Conservation (phyloP, 2,113 vertebrate species). For the Brevimyrus niger region DNA sequence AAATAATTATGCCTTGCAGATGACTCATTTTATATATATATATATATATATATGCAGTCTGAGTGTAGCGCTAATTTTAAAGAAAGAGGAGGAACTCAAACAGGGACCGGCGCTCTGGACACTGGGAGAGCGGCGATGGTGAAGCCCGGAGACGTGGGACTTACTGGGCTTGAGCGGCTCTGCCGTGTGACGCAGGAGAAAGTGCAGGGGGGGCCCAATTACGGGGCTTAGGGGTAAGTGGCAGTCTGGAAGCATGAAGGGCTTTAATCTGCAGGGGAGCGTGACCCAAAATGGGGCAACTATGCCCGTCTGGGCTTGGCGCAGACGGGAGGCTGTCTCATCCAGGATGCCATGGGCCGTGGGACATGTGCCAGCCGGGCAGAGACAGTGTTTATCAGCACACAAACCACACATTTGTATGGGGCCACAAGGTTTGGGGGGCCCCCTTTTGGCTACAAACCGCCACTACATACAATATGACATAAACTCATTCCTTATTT, state of each 20-base stretch:
- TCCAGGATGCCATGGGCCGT: not conserved
- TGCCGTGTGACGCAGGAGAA: not conserved
- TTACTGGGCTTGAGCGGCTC: not conserved
- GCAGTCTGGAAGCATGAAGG: conserved; percentile 1
- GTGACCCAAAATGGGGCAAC: not conserved
- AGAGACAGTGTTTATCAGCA: not conserved
- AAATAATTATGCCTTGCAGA: conserved; percentile 21
- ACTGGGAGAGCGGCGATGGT: not conserved
- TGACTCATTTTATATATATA: not conserved
- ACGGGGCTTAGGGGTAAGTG: not conserved
- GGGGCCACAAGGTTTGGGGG: not conserved
- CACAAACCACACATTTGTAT: not conserved
- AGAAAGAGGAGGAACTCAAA: not conserved
- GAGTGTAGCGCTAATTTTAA: not conserved
- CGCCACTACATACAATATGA: not conserved
- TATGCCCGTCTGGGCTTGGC: not conserved
- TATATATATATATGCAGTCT: not conserved
- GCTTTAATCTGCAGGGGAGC: not conserved
- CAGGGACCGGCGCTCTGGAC: too few relatives aligned
- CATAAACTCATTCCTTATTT: not conserved
- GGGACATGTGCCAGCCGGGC: not conserved
- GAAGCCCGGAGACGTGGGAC: not conserved
- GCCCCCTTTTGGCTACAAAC: not conserved
- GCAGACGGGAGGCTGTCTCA: not conserved
- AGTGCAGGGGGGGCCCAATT: conserved; percentile 11